Base-by-base conservation (phyloP, 2,113 vertebrate species). In the Chaetodon trifascialis region DNA sequence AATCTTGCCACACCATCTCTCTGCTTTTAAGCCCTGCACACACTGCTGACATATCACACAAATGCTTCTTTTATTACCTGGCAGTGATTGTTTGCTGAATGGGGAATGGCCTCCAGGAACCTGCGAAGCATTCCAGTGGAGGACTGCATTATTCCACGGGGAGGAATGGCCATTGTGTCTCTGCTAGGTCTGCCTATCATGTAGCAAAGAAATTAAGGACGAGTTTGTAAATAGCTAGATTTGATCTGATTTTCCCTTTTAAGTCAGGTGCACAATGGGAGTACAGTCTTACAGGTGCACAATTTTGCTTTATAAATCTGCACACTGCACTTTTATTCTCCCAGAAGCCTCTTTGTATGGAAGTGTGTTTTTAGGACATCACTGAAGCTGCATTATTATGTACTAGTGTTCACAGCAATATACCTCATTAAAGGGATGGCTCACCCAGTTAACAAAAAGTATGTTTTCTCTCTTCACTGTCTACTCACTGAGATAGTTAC, bases 41-140 rank as follows among this genome's bases (percentile, higher is more conserved):
- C 95, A 96, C 96, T 63, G 94, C 95, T 95, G 95, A 96, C 96
- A 96, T 96, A 94, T 94, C 93, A 56, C 95, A 97, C 96, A 97
- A 97, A 98, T 90, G 93, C 95, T 94, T 95, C 96, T 96, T 97
- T 97, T 96, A 97, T 96, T 94, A 89, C 92, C 95, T 96, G 96
- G 95, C 96, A 96, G 96, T 88, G 95, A 95, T 96, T 93, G 96
- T 96, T 96, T 96, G 95, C 95, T 94, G 94, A 95, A 95, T 80
- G 87, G 90, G 83, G 94, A 95, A 94, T 79, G 88, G 90, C 86
- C 94, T 90, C 95, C 94, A 94, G 96, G 95, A 95, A 94, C 92
- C 90, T 47, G 14, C 81, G 90, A 92, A 95, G 92, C 63, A 93
- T 96, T 96, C 95, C 96, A 96, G 94, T 93, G 58, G 66, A 95